Conservation (phyloP, 2,797 vertebrate genomes). For the Aulostomus chinensis region DNA sequence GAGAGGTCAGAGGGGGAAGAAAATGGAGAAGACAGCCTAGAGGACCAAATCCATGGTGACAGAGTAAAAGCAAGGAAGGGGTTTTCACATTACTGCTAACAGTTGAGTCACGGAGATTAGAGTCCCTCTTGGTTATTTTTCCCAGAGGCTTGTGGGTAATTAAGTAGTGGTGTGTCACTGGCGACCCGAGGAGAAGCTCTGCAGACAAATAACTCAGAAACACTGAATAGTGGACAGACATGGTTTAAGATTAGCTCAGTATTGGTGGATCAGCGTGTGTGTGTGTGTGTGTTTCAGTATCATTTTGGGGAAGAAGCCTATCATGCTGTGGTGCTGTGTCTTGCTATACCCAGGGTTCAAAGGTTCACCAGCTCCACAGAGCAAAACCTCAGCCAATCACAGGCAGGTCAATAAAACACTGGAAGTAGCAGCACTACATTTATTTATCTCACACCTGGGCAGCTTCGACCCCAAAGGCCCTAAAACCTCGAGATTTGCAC, state of each 20-base stretch:
- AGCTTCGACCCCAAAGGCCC: too few species aligned
- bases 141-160: constrained; percentile 50
- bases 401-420: too few species aligned
- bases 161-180: constrained; percentile 46
- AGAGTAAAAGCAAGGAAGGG: constrained; percentile 32
- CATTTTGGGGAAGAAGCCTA: not conserved
- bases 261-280: too few species aligned
- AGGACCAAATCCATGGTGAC: constrained; percentile 53
- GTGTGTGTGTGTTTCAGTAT: too few species aligned
- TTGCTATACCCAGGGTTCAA: too few species aligned
- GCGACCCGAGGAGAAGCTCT: constrained; percentile 33
- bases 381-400: too few species aligned
- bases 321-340: too few species aligned
- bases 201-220: constrained; percentile 28
- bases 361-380: too few species aligned
- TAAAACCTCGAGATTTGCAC: too few species aligned
- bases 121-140: constrained; percentile 38
- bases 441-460: too few species aligned
- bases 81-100: constrained; percentile 43
- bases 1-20: constrained; percentile 44
- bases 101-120: constrained; percentile 40
- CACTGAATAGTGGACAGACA: constrained; percentile 18
- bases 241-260: constrained; percentile 1
- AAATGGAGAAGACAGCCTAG: constrained; percentile 27
- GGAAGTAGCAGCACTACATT: too few species aligned